Conservation (phyloP, 1,140 invertebrate species). For the Atta texana region DNA sequence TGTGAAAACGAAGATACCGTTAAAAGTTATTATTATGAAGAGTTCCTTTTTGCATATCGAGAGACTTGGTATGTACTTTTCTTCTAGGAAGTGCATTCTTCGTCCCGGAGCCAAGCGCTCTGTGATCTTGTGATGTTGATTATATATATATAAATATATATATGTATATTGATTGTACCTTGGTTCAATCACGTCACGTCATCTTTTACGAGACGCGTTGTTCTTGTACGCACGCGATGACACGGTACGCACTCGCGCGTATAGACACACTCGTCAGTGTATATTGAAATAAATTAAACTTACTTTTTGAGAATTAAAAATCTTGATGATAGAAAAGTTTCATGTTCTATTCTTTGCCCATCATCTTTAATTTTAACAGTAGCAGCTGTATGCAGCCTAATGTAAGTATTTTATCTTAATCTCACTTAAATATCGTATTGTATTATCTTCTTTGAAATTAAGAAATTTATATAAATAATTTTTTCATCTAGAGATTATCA, state of each 20-base stretch:
- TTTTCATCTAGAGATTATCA: not conserved
- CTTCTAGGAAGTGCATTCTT: slow-evolving; percentile 56
- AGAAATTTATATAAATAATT: not conserved
- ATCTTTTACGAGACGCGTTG: slow-evolving; percentile 74
- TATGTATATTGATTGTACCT: slow-evolving; percentile 72
- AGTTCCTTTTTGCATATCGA: slow-evolving; percentile 80
- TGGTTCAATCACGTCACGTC: slow-evolving; percentile 71
- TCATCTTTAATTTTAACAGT: not conserved
- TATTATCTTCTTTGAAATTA: not conserved
- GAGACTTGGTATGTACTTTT: slow-evolving; percentile 52
- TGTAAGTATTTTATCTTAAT: slow-evolving; percentile 25
- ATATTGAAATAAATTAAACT: slow-evolving; percentile 83
- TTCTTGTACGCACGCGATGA: slow-evolving; percentile 71
- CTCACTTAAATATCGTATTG: not conserved
- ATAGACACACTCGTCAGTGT: slow-evolving; percentile 75
- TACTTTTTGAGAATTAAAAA: slow-evolving; percentile 84
- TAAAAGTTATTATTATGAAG: slow-evolving; percentile 74
- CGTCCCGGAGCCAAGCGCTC: slow-evolving; percentile 63
- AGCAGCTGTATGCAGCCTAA: not conserved
- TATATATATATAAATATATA: slow-evolving; percentile 68
- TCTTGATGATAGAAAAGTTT: slow-evolving; percentile 47
- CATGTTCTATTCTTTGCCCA: slow-evolving; percentile 20
- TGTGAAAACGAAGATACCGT: slow-evolving; percentile 56
- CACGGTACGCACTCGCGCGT: slow-evolving; percentile 36
- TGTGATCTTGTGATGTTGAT: slow-evolving; percentile 77